Base-by-base conservation (phyloP, 1,140 invertebrate species). In the Trachymyrmex cornetzi region DNA sequence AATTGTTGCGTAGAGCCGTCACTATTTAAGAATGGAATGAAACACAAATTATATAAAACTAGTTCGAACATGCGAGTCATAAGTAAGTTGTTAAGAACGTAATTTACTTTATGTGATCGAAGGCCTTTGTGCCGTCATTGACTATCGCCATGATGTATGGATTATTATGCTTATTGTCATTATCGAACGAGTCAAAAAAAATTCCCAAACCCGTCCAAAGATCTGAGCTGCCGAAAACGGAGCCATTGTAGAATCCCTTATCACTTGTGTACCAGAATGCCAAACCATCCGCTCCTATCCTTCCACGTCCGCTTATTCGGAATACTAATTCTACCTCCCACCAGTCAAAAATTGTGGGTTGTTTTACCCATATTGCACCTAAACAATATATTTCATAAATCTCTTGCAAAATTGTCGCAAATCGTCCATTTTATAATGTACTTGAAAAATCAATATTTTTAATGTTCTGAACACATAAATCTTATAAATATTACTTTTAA, bases 181-280 rank as follows among this genome's bases (percentile, higher is more conserved):
- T 99, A 94, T 99, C 99, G 94, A 99, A 99, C 0, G 99, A 99
- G 95, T 99, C 99, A 93, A 99, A 99, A 94, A 99, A 99, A 19
- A 99, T 95, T 27, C 97, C 99, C 27, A 99, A 96, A 87, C 99
- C 99, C 91, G 97, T 97, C 99, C 99, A 99, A 88, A 97, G 96
- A 94, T 99, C 99, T 11, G 97, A 98, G 19, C 98, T 98, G 9
- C 99, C 99, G 96, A 99, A 99, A 14, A 99, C 99, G 4, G 98
- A 97, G 0, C 99, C 99, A 94, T 99, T 98, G 93, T 98, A 98
- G 2, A 97, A 96, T 2, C 98, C 99, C 93, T 97, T 97, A 77
- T 96, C 95, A 82, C 97, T 96, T 1, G 98, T 99, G 93, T 98
- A 99, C 99, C 99, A 99, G 92, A 99, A 98, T 48, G 98, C 99